Conservation (phyloP, 2,113 vertebrate species). For the Engraulis encrasicolus region DNA sequence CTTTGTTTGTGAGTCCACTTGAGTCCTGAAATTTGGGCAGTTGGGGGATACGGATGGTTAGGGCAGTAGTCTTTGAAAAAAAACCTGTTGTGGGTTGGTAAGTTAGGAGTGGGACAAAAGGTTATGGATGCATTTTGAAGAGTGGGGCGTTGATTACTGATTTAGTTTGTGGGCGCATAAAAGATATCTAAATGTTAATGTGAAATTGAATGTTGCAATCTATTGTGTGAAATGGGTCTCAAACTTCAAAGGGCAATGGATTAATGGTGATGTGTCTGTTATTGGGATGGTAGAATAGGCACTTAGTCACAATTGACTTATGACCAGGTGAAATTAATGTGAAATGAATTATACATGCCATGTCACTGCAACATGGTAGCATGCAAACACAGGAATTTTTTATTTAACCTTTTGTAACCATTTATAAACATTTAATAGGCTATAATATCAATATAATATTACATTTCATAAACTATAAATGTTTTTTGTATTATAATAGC, state of each 20-base stretch:
- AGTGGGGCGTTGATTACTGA: neutral
- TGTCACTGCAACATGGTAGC: conserved; percentile 49
- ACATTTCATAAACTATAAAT: neutral
- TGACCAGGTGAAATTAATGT: neutral
- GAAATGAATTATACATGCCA: neutral
- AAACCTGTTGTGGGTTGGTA: neutral
- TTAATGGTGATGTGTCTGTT: neutral
- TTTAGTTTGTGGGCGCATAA: neutral
- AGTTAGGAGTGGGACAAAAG: neutral
- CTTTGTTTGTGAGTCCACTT: conserved; percentile 55
- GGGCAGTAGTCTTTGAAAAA: conserved; percentile 44
- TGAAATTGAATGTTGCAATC: neutral
- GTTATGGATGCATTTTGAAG: neutral
- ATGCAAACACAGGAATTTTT: neutral
- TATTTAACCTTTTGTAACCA: neutral
- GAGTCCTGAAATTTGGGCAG: conserved; percentile 68
- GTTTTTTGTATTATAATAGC: neutral
- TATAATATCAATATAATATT: no score
- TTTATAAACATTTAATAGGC: conserved; percentile 5
- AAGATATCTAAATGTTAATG: neutral
- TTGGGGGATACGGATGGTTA: conserved; percentile 68
- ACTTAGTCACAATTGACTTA: neutral
- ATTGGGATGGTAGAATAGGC: neutral
- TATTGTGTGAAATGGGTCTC: no score
- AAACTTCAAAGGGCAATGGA: no score